phyloP scores from a whole-genome alignment of 2,888 invertebrate genomes.

The Hipparchia sbordonii region DNA sequence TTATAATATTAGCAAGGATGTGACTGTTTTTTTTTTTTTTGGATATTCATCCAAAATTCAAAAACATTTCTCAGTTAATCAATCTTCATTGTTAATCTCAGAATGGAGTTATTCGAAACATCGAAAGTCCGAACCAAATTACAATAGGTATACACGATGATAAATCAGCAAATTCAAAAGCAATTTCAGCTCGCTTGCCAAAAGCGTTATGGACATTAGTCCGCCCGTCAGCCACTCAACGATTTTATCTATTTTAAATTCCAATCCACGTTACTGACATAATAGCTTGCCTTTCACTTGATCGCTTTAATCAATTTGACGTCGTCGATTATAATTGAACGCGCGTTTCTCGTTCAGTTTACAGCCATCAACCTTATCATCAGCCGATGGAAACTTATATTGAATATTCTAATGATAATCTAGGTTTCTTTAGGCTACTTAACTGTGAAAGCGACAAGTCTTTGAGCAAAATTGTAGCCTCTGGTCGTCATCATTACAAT shows the following conservation, averaged over 20 bases:
- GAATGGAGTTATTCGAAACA: not conserved
- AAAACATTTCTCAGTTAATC: not conserved
- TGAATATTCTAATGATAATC: not conserved
- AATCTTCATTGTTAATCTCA: not conserved
- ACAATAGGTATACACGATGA: conserved; percentile 11
- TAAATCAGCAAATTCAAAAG: conserved; percentile 15
- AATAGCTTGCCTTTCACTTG: conserved; percentile 49
- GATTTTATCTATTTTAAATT: conserved; percentile 35
- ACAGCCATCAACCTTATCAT: not conserved
- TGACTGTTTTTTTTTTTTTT: not conserved
- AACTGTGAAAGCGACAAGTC: no score
- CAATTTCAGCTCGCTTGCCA: conserved; percentile 19
- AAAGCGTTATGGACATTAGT: conserved; percentile 32
- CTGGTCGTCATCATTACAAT: no score
- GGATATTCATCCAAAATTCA: not conserved
- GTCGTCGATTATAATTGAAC: conserved; percentile 25
- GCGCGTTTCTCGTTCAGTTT: conserved; percentile 7
- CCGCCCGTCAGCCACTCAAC: conserved; percentile 19
- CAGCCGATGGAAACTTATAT: not conserved
- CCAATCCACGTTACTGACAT: conserved; percentile 32
- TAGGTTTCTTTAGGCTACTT: no score
- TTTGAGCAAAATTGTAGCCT: no score
- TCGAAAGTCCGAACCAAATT: not conserved
- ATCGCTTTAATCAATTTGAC: conserved; percentile 46
- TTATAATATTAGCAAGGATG: no score